A percentile compares a stretch with the other conserved stretches of the same genome.
Evolutionary conservation across 2,888 invertebrate genomes (phyloP).

Genomic region (Choristoneura rosaceana): DNA sequence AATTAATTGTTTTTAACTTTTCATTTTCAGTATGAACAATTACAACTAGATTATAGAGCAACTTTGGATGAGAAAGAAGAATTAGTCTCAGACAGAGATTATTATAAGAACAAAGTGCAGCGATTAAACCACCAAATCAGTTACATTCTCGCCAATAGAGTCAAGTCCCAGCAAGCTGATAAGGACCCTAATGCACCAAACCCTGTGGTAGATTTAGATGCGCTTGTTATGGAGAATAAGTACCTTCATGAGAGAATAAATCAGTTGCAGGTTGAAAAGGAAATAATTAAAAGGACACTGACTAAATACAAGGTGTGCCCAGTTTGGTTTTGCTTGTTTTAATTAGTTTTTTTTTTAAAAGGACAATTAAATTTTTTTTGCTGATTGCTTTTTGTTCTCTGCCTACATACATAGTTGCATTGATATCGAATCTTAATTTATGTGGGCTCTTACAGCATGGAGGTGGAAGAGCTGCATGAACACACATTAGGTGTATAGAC

Average conservation of each 20-base stretch:
- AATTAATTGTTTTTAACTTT: not conserved
- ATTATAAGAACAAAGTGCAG: slow-evolving; percentile 93
- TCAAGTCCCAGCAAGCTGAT: slow-evolving; percentile 64
- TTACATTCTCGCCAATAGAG: slow-evolving; percentile 84
- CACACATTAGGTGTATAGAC: no score
- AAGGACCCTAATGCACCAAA: slow-evolving; percentile 63
- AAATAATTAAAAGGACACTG: slow-evolving; percentile 89
- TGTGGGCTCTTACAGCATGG: no score
- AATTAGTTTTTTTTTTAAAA: no score
- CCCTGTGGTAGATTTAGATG: slow-evolving; percentile 91
- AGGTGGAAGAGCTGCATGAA: no score
- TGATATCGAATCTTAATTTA: no score
- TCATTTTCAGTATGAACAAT: slow-evolving; percentile 87
- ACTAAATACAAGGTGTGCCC: slow-evolving; percentile 90
- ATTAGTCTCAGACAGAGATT: slow-evolving; percentile 91
- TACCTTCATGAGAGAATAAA: slow-evolving; percentile 92
- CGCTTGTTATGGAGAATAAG: slow-evolving; percentile 92
- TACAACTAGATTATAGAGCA: slow-evolving; percentile 91
- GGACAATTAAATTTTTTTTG: no score
- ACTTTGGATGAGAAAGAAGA: slow-evolving; percentile 95
- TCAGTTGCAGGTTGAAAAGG: slow-evolving; percentile 92
- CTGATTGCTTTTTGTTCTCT: no score
- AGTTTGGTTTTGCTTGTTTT: not conserved
- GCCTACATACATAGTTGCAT: no score
- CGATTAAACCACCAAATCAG: slow-evolving; percentile 92